Evolutionary conservation across 2,797 vertebrate genomes (phyloP).

Genomic region (Thalassophryne amazonica): DNA sequence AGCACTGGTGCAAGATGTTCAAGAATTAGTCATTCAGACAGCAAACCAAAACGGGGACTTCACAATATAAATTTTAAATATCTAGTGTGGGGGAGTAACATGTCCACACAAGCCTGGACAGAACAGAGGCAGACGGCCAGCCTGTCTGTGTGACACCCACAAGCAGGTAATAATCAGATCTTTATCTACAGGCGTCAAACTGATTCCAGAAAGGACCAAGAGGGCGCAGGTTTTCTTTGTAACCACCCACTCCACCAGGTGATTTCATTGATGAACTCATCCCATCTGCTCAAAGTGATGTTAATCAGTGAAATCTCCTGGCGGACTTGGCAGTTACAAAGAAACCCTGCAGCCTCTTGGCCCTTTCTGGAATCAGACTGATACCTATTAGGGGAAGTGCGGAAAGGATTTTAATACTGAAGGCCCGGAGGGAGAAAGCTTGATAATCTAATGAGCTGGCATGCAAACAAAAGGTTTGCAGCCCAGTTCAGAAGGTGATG

Average conservation of each 20-base stretch:
- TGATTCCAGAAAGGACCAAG: too few relatives aligned
- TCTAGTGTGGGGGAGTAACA: conserved; percentile 22
- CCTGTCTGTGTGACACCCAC: conserved; percentile 25
- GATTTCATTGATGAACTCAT: too few relatives aligned
- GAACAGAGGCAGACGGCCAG: conserved; percentile 34
- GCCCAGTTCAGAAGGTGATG: conserved; percentile 36
- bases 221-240: too few relatives aligned
- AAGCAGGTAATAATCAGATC: conserved; percentile 38
- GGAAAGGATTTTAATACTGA: conserved; percentile 17
- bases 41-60: conserved; percentile 47
- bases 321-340: too few relatives aligned
- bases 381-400: conserved; percentile 33
- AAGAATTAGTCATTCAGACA: conserved; percentile 51
- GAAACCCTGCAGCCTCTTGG: too few relatives aligned
- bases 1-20: conserved; percentile 18
- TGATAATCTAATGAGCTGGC: conserved; percentile 54
- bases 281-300: too few relatives aligned
- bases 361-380: conserved; percentile 49
- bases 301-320: too few relatives aligned
- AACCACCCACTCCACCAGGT: too few relatives aligned
- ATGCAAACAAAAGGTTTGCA: conserved; percentile 46
- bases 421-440: conserved; percentile 28
- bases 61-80: conserved; percentile 36
- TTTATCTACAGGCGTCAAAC: too few relatives aligned
- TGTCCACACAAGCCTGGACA: conserved; percentile 55